These are phyloP conservation scores for Erebia palarica DNA, from an alignment of 2,888 invertebrate genomes.

Conservation along the genomic window DNA sequence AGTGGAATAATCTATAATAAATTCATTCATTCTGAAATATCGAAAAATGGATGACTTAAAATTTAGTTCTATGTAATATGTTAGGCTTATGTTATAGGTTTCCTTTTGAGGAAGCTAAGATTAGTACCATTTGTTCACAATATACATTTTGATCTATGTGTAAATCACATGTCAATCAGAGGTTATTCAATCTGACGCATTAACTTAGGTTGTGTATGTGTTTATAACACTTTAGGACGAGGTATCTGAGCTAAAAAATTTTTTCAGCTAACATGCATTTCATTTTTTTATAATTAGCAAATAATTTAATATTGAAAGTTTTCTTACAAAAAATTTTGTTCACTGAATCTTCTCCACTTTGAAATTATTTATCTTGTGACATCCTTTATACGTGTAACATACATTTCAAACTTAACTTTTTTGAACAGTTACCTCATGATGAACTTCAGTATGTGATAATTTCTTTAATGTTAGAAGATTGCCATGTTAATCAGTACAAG, in stretches of 20 bases:
- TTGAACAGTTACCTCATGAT: not conserved
- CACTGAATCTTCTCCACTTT: not conserved
- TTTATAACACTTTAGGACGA: not conserved
- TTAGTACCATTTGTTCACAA: not conserved
- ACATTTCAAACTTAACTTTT: not conserved
- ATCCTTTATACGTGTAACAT: not conserved
- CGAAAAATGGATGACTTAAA: not conserved
- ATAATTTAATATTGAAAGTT: not conserved
- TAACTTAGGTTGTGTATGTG: not conserved
- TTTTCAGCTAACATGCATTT: not conserved
- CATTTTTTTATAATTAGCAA: not conserved
- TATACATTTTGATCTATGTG: not conserved
- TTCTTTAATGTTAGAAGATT: not conserved
- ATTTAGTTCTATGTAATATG: not conserved
- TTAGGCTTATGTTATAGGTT: no score
- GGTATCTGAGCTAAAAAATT: not conserved
- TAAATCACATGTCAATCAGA: constrained; percentile 6
- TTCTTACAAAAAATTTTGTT: not conserved
- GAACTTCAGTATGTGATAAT: not conserved
- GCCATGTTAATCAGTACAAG: not conserved
- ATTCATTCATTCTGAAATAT: not conserved
- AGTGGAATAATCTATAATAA: no score
- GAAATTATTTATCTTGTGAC: not conserved
- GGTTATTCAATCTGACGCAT: not conserved
- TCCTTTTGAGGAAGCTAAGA: no score